Evolutionary conservation across 2,113 vertebrate genomes (phyloP), one percentile per base, ranked within the genome.

Genomic region (Rhagologus leucostigma): DNA sequence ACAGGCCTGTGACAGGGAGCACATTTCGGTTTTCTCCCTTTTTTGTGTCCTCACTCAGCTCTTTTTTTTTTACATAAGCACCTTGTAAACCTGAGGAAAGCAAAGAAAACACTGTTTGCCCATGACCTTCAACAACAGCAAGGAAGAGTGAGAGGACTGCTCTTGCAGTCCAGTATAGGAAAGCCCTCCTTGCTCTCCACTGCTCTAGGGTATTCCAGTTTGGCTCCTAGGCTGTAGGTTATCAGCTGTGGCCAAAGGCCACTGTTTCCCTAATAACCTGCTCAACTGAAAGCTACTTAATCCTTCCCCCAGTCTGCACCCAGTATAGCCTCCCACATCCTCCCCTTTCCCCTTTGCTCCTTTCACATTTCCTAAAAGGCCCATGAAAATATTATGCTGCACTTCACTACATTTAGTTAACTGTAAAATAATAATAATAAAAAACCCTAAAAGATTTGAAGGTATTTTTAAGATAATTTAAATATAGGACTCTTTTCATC

Each of bases 401-500:
- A 33, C 90, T 95, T 98, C 88, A 65, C 67, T 56, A 93, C 65
- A 56, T 87, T 97, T 96, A 78, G 68, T 96, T 97, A 97, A 97
- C 79, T 69, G 79, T 92, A 80, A 91, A 97, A 89, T 87, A 95
- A 96, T 80, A 93, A 92, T 89, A 95, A 94, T 94, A 96, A 93
- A 97, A 96, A 95, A 68, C 57, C 55, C 68, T 97, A 95, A 89
- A 96, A 96, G 89, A 97, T 94, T 95, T 94, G 79, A 97, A 87
- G 74, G 85, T 86, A 96, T 97, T 96, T 98, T 98, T 95, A 98
- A 97, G 96, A 84, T 94, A 96, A 98, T 98, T 98, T 98, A 98
- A 99, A 98, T 98, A 97, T 93, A 97, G 98, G 98, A 86, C 93
- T 97, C 97, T 97, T 98, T 99, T 98, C 98, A 98, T 98, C 97